Base-by-base conservation (phyloP, 2,797 vertebrate species). In the Xerus rutilus region DNA sequence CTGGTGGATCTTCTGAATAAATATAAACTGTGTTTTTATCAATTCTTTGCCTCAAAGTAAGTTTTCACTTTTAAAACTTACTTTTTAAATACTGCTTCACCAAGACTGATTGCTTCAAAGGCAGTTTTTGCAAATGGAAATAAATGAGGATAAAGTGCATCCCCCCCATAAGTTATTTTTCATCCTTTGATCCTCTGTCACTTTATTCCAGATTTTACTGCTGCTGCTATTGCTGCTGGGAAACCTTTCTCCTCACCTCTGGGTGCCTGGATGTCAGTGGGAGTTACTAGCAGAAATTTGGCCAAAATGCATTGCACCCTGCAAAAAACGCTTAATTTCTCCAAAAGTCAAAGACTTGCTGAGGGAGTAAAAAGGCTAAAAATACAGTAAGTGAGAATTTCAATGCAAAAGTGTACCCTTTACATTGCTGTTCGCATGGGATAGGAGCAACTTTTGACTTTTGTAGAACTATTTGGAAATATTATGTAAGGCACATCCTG, bases 1-100 rank as follows among this genome's bases (percentile, higher is more conserved):
- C 81, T 93, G 84, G 79, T 97, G 98, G 97, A 96, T 95, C 93
- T 96, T 86, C 91, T 67, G 59, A 97, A 96, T 97, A 98, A 98
- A 98, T 92, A 92, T 89, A 96, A 97, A 70, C 91, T 84, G 73
- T 43, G 18, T 81, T 94, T 95, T 88, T 35, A 93, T 96, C 93
- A 93, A 96, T 93, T 95, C 91, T 10, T 43, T 95, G 92, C 78
- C 96, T 96, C 88, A 91, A 30, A 12, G 97, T 54, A 4, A 76
- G 47, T 89, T 95, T 74, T 91, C 65, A 88, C 30, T 89, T 96
- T 95, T 76, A 92, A 97, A 91, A 28, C 64, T 21, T 62, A 59
- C 91, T 97, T 97, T 96, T 94, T 57, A 82, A 54, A 67, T 67
- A 79, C 39, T 45, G 57, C 32, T 54, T 94, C 67, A 73, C 85